Evolutionary conservation across 2,888 invertebrate species (phyloP).

Genomic region (Griposia aprilina): DNA sequence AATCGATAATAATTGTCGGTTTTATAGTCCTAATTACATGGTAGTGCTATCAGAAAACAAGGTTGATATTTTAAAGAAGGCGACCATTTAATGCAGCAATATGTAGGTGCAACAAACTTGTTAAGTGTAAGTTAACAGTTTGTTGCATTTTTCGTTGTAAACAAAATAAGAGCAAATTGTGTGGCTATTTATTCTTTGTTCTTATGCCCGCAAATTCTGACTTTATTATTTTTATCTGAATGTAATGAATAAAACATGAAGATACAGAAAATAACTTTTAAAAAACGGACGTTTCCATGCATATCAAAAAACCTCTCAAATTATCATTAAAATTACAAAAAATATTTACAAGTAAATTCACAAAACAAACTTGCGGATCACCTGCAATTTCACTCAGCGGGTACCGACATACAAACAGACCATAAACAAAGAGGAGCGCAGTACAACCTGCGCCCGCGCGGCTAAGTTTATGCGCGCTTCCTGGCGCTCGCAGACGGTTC

Average conservation of each 20-base stretch:
- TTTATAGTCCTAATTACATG: slow-evolving; percentile 51
- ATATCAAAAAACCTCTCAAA: slow-evolving; percentile 15
- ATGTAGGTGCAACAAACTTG: neutral
- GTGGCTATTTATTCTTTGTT: neutral
- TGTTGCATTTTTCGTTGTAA: slow-evolving; percentile 22
- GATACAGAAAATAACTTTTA: neutral
- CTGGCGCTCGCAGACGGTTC: slow-evolving; percentile 82
- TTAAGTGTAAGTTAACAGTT: slow-evolving; percentile 21
- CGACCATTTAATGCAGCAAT: slow-evolving; percentile 6
- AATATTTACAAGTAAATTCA: slow-evolving; percentile 35
- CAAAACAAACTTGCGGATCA: slow-evolving; percentile 61
- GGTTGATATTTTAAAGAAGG: slow-evolving; percentile 37
- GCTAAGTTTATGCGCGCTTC: slow-evolving; percentile 66
- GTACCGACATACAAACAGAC: slow-evolving; percentile 53
- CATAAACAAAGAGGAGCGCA: slow-evolving; percentile 62
- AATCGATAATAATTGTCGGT: slow-evolving; percentile 61
- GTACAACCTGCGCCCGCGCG: slow-evolving; percentile 79
- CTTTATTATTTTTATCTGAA: neutral
- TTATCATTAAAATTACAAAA: slow-evolving; percentile 54
- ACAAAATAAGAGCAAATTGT: slow-evolving; percentile 7
- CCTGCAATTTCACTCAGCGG: slow-evolving; percentile 65
- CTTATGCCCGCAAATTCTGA: neutral
- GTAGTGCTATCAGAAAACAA: slow-evolving; percentile 26
- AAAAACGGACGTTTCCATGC: neutral
- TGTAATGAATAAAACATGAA: neutral